Base-by-base conservation (phyloP, 2,797 vertebrate species). In the Lutjanus campechanus region DNA sequence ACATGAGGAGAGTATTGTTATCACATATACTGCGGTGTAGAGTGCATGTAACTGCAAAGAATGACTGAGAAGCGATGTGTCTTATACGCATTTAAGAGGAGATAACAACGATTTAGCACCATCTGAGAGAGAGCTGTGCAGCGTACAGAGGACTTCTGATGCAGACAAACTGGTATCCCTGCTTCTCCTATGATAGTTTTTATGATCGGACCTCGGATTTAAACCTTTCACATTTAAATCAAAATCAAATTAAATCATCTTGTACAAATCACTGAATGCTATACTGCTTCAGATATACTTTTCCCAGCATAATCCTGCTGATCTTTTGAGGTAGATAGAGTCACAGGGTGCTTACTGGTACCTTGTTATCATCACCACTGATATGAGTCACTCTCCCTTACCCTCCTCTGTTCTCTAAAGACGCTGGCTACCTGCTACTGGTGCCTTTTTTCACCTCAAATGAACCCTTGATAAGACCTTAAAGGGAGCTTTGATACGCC, bases 381-480 rank as follows among this genome's bases (percentile, higher is more conserved):
- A 10, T 62, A 20, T 16, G 43, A 83, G n/a, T 43, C 81, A 75
- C 11, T 59, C 40, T 16, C 46, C 54, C 17, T 63, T 43, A 54
- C 11, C 29, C 44, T 71, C 25, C 58, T 10, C 6, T 44, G 58
- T 17, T 61, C 84, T 77, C 46, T 54, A 66, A 72, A 78, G 66
- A 75, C 2, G 7, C 46, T 10, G 51, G 41, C 54, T 70, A 22
- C 63, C 56, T 5, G 4, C 50, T 63, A 49, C 66, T 60, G 58
- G 51, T 36, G 44, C 51, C 11, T 51, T 36, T 36, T 36, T 67
- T 80, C 46, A 77, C 88, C 80, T 83, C 49, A 58, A 43, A 68
- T 19, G 60, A 86, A 81, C 82, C 36, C 5, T 51, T 44, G 85
- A 84, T 81, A 64, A 76, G 65, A 67, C 61, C 69, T 62, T 66